Conservation (phyloP, 2,888 invertebrate species). For the Polylopha cassiicola region DNA sequence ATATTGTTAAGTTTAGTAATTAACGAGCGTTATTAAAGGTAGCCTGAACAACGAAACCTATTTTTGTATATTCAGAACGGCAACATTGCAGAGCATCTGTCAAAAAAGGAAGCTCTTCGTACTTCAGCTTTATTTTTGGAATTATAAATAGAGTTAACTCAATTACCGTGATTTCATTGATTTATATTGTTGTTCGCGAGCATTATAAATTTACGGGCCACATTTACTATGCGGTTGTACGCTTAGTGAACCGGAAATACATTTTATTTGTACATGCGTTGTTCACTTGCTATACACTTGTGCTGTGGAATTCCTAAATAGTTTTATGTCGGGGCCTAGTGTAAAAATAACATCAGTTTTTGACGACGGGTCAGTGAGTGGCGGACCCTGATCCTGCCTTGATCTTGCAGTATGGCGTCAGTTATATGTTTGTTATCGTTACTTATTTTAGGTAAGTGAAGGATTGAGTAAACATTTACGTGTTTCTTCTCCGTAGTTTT, state of each 20-base stretch:
- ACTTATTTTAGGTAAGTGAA: slow-evolving; percentile 51
- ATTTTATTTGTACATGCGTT: slow-evolving; percentile 54
- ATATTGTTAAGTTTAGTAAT: too few relatives aligned
- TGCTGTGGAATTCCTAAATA: slow-evolving; percentile 67
- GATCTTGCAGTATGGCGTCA: slow-evolving; percentile 33
- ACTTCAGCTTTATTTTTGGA: slow-evolving; percentile 17
- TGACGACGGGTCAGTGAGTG: slow-evolving; percentile 49
- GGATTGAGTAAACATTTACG: slow-evolving; percentile 9
- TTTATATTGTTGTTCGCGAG: slow-evolving; percentile 15
- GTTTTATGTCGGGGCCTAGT: slow-evolving; percentile 70
- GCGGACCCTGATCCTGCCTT: slow-evolving; percentile 36
- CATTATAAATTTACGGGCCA: slow-evolving; percentile 3
- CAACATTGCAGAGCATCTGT: slow-evolving; percentile 11
- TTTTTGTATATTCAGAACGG: too few relatives aligned
- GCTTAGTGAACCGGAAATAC: slow-evolving; percentile 24
- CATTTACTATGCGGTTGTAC: slow-evolving; percentile 29
- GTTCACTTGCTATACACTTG: slow-evolving; percentile 63
- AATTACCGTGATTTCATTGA: slow-evolving; percentile 19
- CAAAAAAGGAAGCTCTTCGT: slow-evolving; percentile 16
- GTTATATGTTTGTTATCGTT: slow-evolving; percentile 38
- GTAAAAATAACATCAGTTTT: slow-evolving; percentile 71
- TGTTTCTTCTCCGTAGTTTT: slow-evolving; percentile 1
- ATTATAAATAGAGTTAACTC: slow-evolving; percentile 20
- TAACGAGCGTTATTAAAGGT: too few relatives aligned
- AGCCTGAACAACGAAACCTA: too few relatives aligned